These are phyloP conservation scores for Drosophila malerkotliana DNA, from an alignment of 1,140 invertebrate species.

Conservation along the genomic window DNA sequence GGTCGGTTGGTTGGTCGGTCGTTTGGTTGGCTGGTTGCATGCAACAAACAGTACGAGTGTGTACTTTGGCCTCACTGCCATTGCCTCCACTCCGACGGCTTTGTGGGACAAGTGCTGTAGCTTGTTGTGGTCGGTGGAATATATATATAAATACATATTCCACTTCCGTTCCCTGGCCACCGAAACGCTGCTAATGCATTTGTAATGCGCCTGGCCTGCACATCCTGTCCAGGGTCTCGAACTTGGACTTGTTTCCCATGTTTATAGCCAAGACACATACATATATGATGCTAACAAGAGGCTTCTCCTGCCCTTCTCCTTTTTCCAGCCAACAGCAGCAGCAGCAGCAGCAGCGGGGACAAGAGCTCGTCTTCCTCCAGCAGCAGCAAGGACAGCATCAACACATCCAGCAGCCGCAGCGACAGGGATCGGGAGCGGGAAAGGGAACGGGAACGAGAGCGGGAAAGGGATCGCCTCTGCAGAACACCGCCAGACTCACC, in stretches of 20 bases:
- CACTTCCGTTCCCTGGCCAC: slow-evolving; percentile 10
- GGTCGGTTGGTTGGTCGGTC: not conserved
- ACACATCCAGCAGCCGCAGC: slow-evolving; percentile 50
- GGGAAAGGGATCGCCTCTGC: slow-evolving; percentile 62
- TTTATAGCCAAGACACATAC: slow-evolving; percentile 42
- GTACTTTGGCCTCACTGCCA: slow-evolving; percentile 7
- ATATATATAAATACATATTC: slow-evolving; percentile 43
- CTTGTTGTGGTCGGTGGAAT: slow-evolving; percentile 71
- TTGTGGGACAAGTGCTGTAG: slow-evolving; percentile 63
- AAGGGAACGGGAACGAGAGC: slow-evolving; percentile 10
- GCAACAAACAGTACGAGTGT: not conserved
- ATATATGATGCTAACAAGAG: slow-evolving; percentile 38
- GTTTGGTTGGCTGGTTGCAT: slow-evolving; percentile 8
- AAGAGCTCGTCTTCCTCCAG: slow-evolving; percentile 60
- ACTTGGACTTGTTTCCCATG: slow-evolving; percentile 58
- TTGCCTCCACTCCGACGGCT: not conserved
- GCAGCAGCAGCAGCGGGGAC: slow-evolving; percentile 54
- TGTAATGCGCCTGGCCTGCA: slow-evolving; percentile 75
- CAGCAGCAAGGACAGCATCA: slow-evolving; percentile 58
- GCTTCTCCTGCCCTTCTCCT: slow-evolving; percentile 10
- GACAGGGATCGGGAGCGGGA: slow-evolving; percentile 11
- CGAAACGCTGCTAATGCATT: slow-evolving; percentile 58
- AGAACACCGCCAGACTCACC: slow-evolving; percentile 84
- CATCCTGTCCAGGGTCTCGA: slow-evolving; percentile 57
- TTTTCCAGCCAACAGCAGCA: slow-evolving; percentile 61